Evolutionary conservation across 2,888 invertebrate species (phyloP).

Genomic region (Chalcosyrphus nemorum): DNA sequence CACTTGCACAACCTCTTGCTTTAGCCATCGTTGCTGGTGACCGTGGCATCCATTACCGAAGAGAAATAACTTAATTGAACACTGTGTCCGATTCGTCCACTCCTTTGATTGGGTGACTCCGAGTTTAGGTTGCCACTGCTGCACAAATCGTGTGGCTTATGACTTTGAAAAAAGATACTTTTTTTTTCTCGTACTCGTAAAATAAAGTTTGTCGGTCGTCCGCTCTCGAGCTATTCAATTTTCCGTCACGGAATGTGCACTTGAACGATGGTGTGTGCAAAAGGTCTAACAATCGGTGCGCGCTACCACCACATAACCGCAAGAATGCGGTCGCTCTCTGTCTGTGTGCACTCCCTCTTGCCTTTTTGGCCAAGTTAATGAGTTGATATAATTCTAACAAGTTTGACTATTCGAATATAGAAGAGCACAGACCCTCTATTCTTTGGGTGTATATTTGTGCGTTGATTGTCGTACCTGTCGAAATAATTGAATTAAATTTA

Average conservation of each 20-base stretch:
- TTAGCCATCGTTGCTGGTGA: constrained; percentile 15
- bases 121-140: constrained; percentile 8
- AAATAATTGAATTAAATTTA: constrained; percentile 70
- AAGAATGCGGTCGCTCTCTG: constrained; percentile 51
- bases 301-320: constrained; percentile 37
- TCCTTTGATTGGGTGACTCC: constrained; percentile 40
- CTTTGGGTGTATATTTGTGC: constrained; percentile 7
- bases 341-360: constrained; percentile 27
- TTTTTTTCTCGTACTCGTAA: background rate
- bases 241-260: constrained; percentile 60
- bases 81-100: constrained; percentile 59
- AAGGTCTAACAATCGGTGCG: constrained; percentile 41
- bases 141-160: constrained; percentile 59
- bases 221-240: constrained; percentile 55
- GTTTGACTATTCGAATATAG: constrained; percentile 5
- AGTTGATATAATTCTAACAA: constrained; percentile 70
- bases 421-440: background rate
- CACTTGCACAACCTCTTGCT: constrained; percentile 34
- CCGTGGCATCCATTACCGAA: constrained; percentile 62
- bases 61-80: constrained; percentile 70
- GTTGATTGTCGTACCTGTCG: constrained; percentile 61
- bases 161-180: constrained; percentile 36
- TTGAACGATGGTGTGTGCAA: constrained; percentile 48
- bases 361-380: constrained; percentile 51
- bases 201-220: background rate